A percentile compares a stretch with the other conserved stretches of the same genome.
Conservation (phyloP, 1,140 invertebrate species). For the Drosophila tropicalis region DNA sequence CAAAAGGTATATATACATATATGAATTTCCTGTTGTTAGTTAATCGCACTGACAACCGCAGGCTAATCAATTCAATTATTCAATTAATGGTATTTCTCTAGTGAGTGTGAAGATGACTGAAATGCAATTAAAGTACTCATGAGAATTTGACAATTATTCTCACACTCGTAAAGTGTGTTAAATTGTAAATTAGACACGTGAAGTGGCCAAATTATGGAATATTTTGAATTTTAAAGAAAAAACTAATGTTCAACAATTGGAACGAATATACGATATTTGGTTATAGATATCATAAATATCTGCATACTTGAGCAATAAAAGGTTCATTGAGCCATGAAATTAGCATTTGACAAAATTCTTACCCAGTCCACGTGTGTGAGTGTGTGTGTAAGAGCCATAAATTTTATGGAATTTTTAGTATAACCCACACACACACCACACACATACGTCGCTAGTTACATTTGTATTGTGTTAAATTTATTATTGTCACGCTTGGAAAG, state of each 20-base stretch:
- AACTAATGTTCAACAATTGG: neutral
- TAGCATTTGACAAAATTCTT: constrained; percentile 76
- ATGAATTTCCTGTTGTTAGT: neutral
- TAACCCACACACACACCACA: constrained; percentile 21
- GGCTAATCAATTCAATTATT: constrained; percentile 6
- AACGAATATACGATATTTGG: neutral
- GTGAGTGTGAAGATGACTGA: neutral
- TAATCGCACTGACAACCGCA: neutral
- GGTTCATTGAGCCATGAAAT: constrained; percentile 70
- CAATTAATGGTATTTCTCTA: constrained; percentile 2
- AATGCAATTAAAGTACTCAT: neutral
- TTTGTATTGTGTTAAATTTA: constrained; percentile 67
- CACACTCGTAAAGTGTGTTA: too few species aligned
- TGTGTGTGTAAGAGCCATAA: constrained; percentile 42
- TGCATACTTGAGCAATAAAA: constrained; percentile 3
- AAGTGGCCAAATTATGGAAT: too few species aligned
- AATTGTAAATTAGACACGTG: neutral
- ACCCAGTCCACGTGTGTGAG: constrained; percentile 23
- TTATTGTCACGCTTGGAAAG: constrained; percentile 63
- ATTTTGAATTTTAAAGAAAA: neutral
- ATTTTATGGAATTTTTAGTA: constrained; percentile 62
- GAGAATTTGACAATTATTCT: neutral
- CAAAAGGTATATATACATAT: neutral
- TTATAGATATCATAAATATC: neutral
- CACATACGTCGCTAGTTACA: constrained; percentile 40